Evolutionary conservation across 2,113 vertebrate genomes (phyloP).

Genomic region (Sceloporus tristichus): DNA sequence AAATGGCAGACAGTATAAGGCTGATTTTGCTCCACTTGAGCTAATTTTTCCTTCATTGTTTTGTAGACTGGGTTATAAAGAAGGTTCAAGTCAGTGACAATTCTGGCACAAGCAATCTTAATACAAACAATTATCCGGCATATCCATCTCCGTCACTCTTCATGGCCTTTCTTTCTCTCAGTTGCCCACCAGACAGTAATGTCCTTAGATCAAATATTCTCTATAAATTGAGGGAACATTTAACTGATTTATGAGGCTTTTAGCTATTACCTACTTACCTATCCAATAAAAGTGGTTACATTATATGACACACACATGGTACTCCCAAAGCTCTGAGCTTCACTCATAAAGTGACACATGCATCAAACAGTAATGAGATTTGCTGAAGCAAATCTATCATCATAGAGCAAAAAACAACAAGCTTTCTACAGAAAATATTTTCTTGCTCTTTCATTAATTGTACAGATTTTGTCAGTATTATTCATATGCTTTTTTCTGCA

Average conservation of each 20-base stretch:
- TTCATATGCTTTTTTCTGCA: constrained; percentile 43
- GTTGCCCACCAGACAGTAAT: constrained; percentile 77
- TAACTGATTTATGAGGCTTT: constrained; percentile 86
- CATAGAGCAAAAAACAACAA: constrained; percentile 79
- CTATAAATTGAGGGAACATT: constrained; percentile 84
- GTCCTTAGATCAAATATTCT: constrained; percentile 84
- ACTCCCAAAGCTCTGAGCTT: constrained; percentile 79
- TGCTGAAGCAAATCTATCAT: constrained; percentile 84
- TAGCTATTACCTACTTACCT: constrained; percentile 86
- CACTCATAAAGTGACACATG: constrained; percentile 82
- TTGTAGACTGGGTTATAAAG: constrained; percentile 24
- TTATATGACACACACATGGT: constrained; percentile 82
- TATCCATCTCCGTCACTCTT: constrained; percentile 79
- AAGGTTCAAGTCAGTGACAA: constrained; percentile 38
- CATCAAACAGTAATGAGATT: constrained; percentile 84
- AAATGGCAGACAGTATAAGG: constrained; percentile 10
- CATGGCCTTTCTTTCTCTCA: constrained; percentile 71
- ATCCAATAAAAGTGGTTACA: constrained; percentile 86
- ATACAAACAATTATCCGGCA: constrained; percentile 69
- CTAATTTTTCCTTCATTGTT: constrained; percentile 11
- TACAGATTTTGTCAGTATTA: constrained; percentile 63
- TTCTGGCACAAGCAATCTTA: constrained; percentile 46
- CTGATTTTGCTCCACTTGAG: not conserved
- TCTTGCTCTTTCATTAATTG: constrained; percentile 72
- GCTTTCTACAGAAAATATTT: constrained; percentile 72